A percentile compares a stretch with the other conserved stretches of the same genome.
Evolutionary conservation across 2,888 invertebrate species (phyloP).

Genomic region (Dynastes maya): DNA sequence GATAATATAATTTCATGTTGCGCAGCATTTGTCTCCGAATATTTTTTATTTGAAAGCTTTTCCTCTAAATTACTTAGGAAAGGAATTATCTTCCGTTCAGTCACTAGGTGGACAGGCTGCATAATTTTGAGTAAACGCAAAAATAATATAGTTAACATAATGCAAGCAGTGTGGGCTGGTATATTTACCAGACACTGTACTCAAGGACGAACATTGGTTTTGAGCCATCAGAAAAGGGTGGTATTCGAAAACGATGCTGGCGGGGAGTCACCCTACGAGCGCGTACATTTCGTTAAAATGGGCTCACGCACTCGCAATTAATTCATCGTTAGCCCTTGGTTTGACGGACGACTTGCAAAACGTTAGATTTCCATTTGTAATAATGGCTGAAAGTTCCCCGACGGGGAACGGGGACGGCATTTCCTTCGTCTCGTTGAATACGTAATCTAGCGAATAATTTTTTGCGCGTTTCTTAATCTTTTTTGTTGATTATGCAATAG

Average conservation of each 20-base stretch:
- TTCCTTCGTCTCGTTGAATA: neutral
- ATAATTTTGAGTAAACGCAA: no score
- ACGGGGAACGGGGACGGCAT: neutral
- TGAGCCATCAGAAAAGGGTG: conserved; percentile 13
- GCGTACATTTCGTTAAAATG: conserved; percentile 44
- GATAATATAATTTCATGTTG: no score
- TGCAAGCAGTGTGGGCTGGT: no score
- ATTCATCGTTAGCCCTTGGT: conserved; percentile 39
- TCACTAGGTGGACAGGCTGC: no score
- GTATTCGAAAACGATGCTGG: conserved; percentile 20
- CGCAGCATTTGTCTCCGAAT: no score
- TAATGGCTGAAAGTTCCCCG: neutral
- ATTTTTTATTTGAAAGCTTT: no score
- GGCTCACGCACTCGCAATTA: conserved; percentile 43
- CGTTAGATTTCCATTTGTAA: conserved; percentile 24
- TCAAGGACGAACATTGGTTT: neutral
- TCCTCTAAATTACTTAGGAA: no score
- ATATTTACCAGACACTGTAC: no score
- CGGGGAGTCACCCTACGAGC: conserved; percentile 4
- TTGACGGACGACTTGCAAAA: conserved; percentile 34
- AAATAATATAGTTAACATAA: no score
- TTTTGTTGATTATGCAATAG: no score
- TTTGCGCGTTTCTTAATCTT: neutral
- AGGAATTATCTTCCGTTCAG: no score
- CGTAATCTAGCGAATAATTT: neutral